Evolutionary conservation across 1,140 invertebrate species (phyloP).

Genomic region (Zaprionus tsacasi): DNA sequence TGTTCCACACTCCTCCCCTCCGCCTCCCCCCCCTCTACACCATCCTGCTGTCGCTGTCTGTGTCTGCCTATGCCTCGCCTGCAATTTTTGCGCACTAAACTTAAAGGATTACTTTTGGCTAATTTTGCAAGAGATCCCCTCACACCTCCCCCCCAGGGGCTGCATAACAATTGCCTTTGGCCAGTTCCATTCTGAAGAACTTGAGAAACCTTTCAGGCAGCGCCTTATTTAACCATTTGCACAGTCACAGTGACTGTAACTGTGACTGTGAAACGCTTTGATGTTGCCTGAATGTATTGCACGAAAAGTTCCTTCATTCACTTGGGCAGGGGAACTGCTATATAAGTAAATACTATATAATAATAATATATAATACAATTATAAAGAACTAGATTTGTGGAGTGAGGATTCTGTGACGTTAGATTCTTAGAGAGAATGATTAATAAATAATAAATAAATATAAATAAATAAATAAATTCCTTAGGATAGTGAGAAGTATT

Average conservation of each 20-base stretch:
- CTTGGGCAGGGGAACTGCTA: neutral
- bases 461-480: too few species aligned
- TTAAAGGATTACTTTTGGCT: slow-evolving; percentile 83
- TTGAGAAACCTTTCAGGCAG: neutral
- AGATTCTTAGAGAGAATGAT: too few species aligned
- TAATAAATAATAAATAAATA: too few species aligned
- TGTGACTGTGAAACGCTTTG: slow-evolving; percentile 32
- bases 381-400: neutral
- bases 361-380: neutral
- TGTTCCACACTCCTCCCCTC: neutral
- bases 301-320: neutral
- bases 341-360: slow-evolving; percentile 2
- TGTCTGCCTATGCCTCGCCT: slow-evolving; percentile 28
- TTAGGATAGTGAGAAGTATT: too few species aligned
- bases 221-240: slow-evolving; percentile 33
- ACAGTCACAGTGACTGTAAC: neutral
- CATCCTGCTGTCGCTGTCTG: neutral
- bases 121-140: slow-evolving; percentile 58
- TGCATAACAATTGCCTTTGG: slow-evolving; percentile 15
- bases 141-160: neutral
- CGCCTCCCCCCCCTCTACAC: too few species aligned
- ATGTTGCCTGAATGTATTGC: slow-evolving; percentile 24
- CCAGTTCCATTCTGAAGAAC: neutral
- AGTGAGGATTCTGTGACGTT: too few species aligned
- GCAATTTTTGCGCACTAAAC: slow-evolving; percentile 76